Conservation (phyloP, 2,797 vertebrate genomes). For the Botia kubotai region DNA sequence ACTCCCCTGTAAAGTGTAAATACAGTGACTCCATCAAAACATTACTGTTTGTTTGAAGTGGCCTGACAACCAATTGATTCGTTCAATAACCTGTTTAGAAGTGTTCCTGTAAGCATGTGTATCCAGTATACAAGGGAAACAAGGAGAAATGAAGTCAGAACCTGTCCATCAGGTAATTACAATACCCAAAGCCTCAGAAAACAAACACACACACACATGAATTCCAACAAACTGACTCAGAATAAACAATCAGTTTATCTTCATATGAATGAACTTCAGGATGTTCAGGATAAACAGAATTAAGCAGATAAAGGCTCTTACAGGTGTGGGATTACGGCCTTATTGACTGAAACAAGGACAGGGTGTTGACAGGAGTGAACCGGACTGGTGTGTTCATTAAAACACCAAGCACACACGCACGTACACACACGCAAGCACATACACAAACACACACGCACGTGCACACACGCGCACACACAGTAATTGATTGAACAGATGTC, state of each 20-base stretch:
- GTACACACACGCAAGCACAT: not conserved
- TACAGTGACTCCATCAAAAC: not conserved
- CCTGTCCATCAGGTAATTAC: constrained; percentile 31
- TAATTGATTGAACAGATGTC: constrained; percentile 34
- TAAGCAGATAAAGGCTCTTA: not conserved
- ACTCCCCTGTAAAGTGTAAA: not conserved
- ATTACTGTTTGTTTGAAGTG: not conserved
- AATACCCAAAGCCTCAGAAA: not conserved
- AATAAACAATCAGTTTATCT: constrained; percentile 3
- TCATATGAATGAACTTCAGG: constrained; percentile 23
- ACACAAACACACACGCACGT: not conserved
- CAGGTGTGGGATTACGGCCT: constrained; percentile 28
- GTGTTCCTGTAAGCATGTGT: not conserved
- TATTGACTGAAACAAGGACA: constrained; percentile 45
- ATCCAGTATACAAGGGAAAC: not conserved
- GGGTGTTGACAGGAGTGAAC: constrained; percentile 40
- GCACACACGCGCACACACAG: not conserved
- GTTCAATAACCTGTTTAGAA: not conserved
- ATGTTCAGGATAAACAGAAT: constrained; percentile 14
- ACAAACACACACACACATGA: not conserved
- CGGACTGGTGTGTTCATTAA: constrained; percentile 28
- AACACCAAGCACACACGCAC: not conserved
- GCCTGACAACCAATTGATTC: not conserved
- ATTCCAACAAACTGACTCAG: not conserved
- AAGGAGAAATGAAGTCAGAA: not conserved